phyloP scores from a whole-genome alignment of 2,113 vertebrate genomes.

The Ailuropoda melanoleuca region DNA sequence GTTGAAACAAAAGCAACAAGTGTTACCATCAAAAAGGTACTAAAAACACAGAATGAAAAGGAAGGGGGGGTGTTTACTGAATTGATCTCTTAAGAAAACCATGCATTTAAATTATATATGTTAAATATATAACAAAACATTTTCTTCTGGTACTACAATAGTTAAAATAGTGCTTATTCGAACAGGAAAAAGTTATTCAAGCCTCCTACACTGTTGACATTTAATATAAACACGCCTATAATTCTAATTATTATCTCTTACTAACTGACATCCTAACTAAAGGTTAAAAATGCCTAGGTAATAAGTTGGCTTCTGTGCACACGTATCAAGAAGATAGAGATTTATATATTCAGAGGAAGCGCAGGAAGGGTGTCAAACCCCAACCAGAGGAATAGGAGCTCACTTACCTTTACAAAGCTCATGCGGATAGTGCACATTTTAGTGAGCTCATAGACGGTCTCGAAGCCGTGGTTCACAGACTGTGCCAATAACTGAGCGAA shows the following conservation, averaged over 20 bases:
- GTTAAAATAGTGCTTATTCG: neutral
- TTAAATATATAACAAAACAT: neutral
- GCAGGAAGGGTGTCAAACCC: neutral
- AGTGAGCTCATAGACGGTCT: conserved; percentile 98
- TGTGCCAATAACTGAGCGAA: conserved; percentile 97
- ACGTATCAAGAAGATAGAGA: neutral
- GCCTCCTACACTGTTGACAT: neutral
- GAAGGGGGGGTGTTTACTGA: neutral
- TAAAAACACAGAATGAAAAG: neutral
- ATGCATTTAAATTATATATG: neutral
- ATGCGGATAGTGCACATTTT: conserved; percentile 99
- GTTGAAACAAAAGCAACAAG: neutral
- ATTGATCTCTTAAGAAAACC: neutral
- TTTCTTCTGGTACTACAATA: neutral
- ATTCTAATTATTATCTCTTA: neutral
- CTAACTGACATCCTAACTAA: neutral
- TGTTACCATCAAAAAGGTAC: neutral
- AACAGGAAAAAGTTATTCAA: neutral
- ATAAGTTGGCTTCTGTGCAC: neutral
- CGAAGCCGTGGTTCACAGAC: conserved; percentile 98
- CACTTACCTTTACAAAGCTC: conserved; percentile 97
- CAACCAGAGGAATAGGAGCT: rapidly evolving
- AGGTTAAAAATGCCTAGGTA: neutral
- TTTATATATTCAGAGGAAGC: rapidly evolving
- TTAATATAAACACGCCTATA: neutral